A percentile compares a stretch with the other conserved stretches of the same genome.
Conservation (phyloP, 2,888 invertebrate species). For the Macaria liturata region DNA sequence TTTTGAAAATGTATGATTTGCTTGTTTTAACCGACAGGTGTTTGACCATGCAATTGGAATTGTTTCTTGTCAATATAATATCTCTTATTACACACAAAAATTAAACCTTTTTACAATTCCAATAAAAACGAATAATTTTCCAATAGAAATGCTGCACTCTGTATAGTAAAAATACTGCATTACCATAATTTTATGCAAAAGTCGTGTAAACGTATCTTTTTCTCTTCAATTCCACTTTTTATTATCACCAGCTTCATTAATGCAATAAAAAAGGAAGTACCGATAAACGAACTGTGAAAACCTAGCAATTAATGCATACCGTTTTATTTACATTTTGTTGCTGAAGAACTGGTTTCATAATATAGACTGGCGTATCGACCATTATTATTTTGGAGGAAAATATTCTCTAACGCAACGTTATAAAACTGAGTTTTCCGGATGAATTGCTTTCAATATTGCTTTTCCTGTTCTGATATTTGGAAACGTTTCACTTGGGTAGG, state of each 20-base stretch:
- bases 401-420: conserved; percentile 36
- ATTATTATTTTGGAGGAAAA: conserved; percentile 19
- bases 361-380: conserved; percentile 37
- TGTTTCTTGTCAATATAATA: too few relatives aligned
- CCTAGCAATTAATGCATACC: conserved; percentile 70
- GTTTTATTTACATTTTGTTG: conserved; percentile 67
- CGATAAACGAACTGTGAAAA: conserved; percentile 69
- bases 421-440: conserved; percentile 41
- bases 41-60: too few relatives aligned
- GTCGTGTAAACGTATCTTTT: conserved; percentile 21
- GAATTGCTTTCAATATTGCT: conserved; percentile 27
- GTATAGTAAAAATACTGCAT: conserved; percentile 15
- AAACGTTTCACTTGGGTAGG: conserved; percentile 61
- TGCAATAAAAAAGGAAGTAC: conserved; percentile 43
- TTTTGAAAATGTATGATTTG: too few relatives aligned
- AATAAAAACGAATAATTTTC: neutral
- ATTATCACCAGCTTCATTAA: conserved; percentile 44
- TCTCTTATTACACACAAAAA: too few relatives aligned
- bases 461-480: conserved; percentile 41
- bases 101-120: too few relatives aligned
- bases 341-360: conserved; percentile 33
- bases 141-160: conserved; percentile 4
- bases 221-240: conserved; percentile 31
- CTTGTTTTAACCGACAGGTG: too few relatives aligned
- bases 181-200: conserved; percentile 22